Conservation (phyloP, 2,888 invertebrate genomes). For the Noctua janthe region DNA sequence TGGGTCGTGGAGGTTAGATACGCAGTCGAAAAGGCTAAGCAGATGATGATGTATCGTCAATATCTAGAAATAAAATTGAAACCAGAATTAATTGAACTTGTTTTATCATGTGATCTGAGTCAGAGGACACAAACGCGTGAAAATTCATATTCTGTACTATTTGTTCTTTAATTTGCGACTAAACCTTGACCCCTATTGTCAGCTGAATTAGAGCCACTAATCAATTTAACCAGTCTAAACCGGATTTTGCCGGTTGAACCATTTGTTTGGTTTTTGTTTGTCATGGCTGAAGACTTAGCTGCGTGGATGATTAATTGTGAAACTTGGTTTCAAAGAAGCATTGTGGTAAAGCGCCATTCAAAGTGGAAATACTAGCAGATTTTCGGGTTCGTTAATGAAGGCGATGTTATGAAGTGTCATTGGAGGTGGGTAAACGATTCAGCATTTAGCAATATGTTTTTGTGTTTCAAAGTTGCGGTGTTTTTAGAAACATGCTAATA, state of each 20-base stretch:
- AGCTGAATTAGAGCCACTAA: conserved; percentile 6
- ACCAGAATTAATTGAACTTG: background rate
- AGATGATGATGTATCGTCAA: background rate
- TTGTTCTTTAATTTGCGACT: background rate
- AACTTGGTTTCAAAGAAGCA: background rate
- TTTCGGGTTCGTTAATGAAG: background rate
- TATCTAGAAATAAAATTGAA: background rate
- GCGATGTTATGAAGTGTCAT: too few relatives aligned
- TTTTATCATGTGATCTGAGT: background rate
- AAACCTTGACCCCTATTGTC: conserved; percentile 36
- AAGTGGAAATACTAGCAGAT: background rate
- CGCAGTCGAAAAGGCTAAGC: background rate
- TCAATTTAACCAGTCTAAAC: conserved; percentile 28
- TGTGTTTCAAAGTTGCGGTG: background rate
- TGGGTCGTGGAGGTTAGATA: background rate
- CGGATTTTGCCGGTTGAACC: conserved; percentile 2
- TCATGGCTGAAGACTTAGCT: background rate
- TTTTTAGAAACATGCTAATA: background rate
- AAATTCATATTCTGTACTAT: background rate
- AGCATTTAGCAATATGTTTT: too few relatives aligned
- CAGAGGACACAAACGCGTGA: background rate
- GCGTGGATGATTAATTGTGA: conserved; percentile 15
- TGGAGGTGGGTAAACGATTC: too few relatives aligned
- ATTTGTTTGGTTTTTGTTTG: conserved; percentile 2
- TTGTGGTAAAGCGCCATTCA: background rate